These are phyloP conservation scores for Chironex yamaguchii DNA, from an alignment of 30 jellyfish, hydroid and myxozoan genomes.

Conservation along the genomic window DNA sequence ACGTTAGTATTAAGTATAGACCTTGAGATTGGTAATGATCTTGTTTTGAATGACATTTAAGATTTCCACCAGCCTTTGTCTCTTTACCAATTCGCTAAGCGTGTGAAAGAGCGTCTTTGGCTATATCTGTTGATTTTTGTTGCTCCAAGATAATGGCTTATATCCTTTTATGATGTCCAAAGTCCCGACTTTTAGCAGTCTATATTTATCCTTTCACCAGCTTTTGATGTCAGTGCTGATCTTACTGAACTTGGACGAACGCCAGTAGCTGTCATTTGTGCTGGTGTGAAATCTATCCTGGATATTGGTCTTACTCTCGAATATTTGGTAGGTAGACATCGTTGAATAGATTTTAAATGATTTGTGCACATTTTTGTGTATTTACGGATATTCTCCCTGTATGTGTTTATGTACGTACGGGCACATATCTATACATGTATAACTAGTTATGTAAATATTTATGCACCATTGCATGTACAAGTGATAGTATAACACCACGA, in stretches of 20 bases:
- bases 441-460: too few species aligned
- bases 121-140: too few species aligned
- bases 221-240: slow-evolving; percentile 96
- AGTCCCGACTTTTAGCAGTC: neutral
- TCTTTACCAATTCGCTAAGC: too few species aligned
- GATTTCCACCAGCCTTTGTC: too few species aligned
- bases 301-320: slow-evolving; percentile 92
- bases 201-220: slow-evolving; percentile 38
- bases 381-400: neutral
- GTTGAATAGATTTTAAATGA: neutral
- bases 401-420: too few species aligned
- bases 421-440: too few species aligned
- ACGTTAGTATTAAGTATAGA: too few species aligned
- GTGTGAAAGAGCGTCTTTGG: too few species aligned
- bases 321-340: slow-evolving; percentile 78
- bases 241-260: slow-evolving; percentile 93
- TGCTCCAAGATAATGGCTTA: neutral
- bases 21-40: too few species aligned
- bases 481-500: too few species aligned
- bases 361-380: neutral
- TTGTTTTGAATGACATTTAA: too few species aligned
- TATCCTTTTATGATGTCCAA: neutral
- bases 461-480: too few species aligned
- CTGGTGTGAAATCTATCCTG: slow-evolving; percentile 91
- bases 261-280: slow-evolving; percentile 94